Percentiles rank a stretch among this genome's conserved stretches.
These are phyloP conservation scores for Esox masquinongy DNA, from an alignment of 2,797 vertebrate genomes.

Conservation along the genomic window DNA sequence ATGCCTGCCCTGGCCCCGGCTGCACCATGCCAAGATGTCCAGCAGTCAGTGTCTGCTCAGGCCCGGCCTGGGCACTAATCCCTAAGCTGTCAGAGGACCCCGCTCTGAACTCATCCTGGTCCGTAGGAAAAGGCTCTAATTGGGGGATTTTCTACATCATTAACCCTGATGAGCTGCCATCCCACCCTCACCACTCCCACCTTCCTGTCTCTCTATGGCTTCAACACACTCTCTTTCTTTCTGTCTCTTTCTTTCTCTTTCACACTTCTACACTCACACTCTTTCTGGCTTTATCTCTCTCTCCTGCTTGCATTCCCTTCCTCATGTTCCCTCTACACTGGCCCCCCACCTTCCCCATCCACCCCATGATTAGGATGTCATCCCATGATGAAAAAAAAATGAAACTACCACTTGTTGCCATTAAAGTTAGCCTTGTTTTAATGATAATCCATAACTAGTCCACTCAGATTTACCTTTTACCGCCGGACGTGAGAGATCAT, in stretches of 20 bases:
- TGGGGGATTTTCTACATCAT: slow-evolving; percentile 86
- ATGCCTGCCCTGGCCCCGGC: slow-evolving; percentile 67
- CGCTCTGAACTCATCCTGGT: slow-evolving; percentile 79
- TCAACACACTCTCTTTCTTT: slow-evolving; percentile 9
- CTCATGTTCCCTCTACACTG: background rate
- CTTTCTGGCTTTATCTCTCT: background rate
- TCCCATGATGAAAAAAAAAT: slow-evolving; percentile 5
- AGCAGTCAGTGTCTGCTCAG: slow-evolving; percentile 65
- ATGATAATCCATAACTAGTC: no score
- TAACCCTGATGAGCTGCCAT: slow-evolving; percentile 75
- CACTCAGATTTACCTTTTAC: no score
- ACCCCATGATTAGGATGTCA: slow-evolving; percentile 5
- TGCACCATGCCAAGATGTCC: slow-evolving; percentile 67
- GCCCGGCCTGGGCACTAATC: slow-evolving; percentile 68
- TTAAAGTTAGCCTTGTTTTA: no score
- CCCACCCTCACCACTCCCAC: slow-evolving; percentile 40
- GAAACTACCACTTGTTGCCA: background rate
- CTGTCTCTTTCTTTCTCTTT: slow-evolving; percentile 31
- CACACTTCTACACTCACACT: slow-evolving; percentile 6
- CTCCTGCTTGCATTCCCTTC: background rate
- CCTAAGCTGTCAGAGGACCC: slow-evolving; percentile 73
- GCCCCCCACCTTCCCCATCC: background rate
- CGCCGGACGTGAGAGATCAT: background rate
- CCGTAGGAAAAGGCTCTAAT: slow-evolving; percentile 82
- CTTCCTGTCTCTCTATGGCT: background rate